phyloP scores from a whole-genome alignment of 2,888 invertebrate species.

The Operophtera brumata region DNA sequence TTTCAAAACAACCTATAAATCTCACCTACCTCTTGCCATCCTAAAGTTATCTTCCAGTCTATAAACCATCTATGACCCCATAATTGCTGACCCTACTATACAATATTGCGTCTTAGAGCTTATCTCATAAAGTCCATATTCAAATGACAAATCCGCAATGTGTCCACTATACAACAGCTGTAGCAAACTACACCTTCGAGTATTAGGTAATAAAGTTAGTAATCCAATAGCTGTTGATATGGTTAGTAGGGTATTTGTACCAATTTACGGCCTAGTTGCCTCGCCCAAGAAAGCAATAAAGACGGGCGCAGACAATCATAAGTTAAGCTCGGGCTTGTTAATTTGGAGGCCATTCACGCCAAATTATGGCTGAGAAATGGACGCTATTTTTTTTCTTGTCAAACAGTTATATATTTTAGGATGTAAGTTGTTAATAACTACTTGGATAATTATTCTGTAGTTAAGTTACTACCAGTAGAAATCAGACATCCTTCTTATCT shows the following conservation, averaged over 20 bases:
- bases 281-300: constrained; percentile 11
- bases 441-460: too few species aligned
- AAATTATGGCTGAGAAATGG: constrained; percentile 5
- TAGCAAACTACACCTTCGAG: constrained; percentile 4
- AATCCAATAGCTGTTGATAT: neutral
- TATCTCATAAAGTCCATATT: constrained; percentile 13
- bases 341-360: constrained; percentile 10
- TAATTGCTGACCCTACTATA: neutral
- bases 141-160: constrained; percentile 6
- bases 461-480: too few species aligned
- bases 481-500: too few species aligned
- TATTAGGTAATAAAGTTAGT: constrained; percentile 4
- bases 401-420: too few species aligned
- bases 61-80: neutral
- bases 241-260: constrained; percentile 8
- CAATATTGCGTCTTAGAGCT: constrained; percentile 5
- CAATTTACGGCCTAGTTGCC: constrained; percentile 15
- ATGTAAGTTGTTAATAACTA: too few species aligned
- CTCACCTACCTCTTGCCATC: neutral
- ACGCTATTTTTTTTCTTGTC: neutral
- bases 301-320: constrained; percentile 16
- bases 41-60: neutral
- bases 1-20: constrained; percentile 11
- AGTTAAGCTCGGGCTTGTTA: constrained; percentile 17
- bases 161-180: neutral